Conservation (phyloP, 1,140 invertebrate species). For the Lepidurus couesii region DNA sequence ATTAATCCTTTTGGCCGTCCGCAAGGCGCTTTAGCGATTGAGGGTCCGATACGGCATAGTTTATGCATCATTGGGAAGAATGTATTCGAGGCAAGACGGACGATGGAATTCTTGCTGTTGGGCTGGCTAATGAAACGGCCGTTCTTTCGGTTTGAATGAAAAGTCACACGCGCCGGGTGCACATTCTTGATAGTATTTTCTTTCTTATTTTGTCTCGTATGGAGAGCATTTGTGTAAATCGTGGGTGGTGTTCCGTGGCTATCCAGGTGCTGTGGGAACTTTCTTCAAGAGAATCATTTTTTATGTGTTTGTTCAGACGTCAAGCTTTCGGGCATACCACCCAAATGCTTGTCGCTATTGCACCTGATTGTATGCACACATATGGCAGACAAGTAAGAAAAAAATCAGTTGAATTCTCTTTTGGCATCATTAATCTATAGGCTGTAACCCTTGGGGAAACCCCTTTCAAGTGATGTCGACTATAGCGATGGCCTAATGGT, state of each 20-base stretch:
- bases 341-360: neutral
- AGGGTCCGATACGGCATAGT: neutral
- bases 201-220: neutral
- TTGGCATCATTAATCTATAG: neutral
- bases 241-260: neutral
- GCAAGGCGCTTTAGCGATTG: neutral
- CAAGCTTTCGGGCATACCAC: neutral
- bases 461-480: neutral
- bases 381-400: neutral
- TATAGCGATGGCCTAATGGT: neutral
- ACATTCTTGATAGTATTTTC: neutral
- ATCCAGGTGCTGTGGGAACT: neutral
- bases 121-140: neutral
- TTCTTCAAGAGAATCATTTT: neutral
- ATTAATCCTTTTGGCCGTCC: neutral
- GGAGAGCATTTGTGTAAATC: neutral
- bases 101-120: neutral
- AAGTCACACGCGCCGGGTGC: neutral
- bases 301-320: neutral
- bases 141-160: neutral
- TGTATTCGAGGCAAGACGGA: neutral
- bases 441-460: neutral
- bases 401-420: neutral
- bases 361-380: conserved; percentile 3
- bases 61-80: conserved; percentile 7